Percentiles rank a stretch among this genome's conserved stretches.
These are phyloP conservation scores for Axis porcinus DNA, from an alignment of 2,113 vertebrate species.

Conservation along the genomic window DNA sequence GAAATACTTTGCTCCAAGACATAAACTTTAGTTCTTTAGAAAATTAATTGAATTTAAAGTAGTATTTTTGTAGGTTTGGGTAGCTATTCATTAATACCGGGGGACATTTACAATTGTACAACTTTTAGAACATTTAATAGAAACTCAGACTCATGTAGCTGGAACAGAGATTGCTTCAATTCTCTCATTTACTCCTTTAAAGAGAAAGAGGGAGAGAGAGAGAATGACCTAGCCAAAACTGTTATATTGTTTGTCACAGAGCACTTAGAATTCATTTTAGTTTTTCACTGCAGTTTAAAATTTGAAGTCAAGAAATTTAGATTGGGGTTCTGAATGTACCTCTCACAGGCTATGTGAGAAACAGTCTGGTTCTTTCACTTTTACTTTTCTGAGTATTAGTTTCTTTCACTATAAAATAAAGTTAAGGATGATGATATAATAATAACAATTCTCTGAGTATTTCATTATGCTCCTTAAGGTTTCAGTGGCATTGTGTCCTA, in stretches of 20 bases:
- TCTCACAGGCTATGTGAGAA: neutral
- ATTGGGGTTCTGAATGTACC: neutral
- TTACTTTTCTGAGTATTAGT: neutral
- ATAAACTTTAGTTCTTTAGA: conserved; percentile 63
- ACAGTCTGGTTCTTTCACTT: neutral
- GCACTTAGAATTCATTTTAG: neutral
- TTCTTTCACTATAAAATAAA: neutral
- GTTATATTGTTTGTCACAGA: neutral
- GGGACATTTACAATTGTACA: conserved; percentile 48
- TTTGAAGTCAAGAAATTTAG: neutral
- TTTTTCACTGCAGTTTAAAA: neutral
- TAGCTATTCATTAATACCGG: conserved; percentile 64
- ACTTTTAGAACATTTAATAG: conserved; percentile 44
- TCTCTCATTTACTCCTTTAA: neutral
- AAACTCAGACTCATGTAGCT: conserved; percentile 1
- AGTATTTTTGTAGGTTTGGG: conserved; percentile 66
- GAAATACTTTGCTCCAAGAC: conserved; percentile 67
- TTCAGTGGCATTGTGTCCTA: neutral
- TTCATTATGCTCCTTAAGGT: neutral
- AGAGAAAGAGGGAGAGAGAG: neutral
- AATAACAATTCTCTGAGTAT: neutral
- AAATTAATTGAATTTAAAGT: conserved; percentile 73
- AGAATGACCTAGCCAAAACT: neutral
- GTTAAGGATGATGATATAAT: neutral
- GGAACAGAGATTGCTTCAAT: neutral